Evolutionary conservation across 2,113 vertebrate genomes (phyloP), one percentile per base, ranked within the genome.

Genomic region (Xiphorhynchus elegans): DNA sequence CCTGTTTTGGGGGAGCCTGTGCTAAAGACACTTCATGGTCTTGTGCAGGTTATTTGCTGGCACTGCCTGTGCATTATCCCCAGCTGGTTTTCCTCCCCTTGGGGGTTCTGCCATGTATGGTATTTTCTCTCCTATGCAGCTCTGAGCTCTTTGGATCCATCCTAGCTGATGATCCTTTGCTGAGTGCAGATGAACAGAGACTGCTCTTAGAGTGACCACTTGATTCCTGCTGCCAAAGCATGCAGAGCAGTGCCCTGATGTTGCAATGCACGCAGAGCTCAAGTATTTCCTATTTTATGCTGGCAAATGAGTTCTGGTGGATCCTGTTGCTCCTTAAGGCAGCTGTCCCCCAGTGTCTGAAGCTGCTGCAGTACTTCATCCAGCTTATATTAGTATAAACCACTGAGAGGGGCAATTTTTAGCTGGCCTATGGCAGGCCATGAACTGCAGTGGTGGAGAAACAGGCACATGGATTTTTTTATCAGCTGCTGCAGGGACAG

Each of bases 221-320:
- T 59, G 47, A 73, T 53, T 86, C n/a, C 21, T 47, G 19, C 47
- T 73, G 49, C 44, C 42, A 49, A 2, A 40, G 33, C 19, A 53
- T 80, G 20, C 66, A 17, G n/a, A 52, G 29, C 33, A 50, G 46
- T 29, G 29, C 55, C 49, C 37, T 64, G 67, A 7, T 80, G 16
- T 66, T 63, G 35, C 55, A n/a, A 21, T 0, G 0, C 31, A 18
- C 0, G 1, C 33, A 73, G 37, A 79, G n/a, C 3, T 24, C 50
- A 25, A n/a, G 21, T 50, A 42, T 59, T 85, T 92, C 17, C n/a
- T 84, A 3, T 68, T 68, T 91, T 76, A 26, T 63, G 28, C 39
- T 63, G 47, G n/a, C 21, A 49, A 13, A 68, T 72, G 73, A 25
- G 10, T 87, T 83, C 72, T 79, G 42, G 25, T 72, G 31, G 37